These are phyloP conservation scores for Aplodontia rufa DNA, from an alignment of 2,113 vertebrate genomes.

Conservation along the genomic window DNA sequence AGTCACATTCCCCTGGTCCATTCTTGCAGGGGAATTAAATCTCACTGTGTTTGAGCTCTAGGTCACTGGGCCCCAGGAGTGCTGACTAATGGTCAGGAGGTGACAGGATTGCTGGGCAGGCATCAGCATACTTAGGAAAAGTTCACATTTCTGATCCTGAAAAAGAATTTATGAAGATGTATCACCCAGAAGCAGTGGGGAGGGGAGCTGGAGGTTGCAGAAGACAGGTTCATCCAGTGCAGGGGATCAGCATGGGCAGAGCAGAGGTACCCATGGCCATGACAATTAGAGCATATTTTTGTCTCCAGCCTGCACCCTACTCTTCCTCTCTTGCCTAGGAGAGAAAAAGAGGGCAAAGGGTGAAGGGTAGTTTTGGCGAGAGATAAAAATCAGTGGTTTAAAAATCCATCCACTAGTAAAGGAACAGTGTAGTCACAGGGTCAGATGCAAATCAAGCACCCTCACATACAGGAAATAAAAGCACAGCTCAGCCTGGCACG, in stretches of 20 bases:
- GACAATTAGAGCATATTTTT: background rate
- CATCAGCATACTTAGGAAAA: background rate
- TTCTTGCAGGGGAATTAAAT: background rate
- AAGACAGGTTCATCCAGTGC: background rate
- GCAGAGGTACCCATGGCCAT: background rate
- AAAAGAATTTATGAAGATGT: background rate
- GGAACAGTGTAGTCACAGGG: background rate
- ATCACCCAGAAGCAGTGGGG: background rate
- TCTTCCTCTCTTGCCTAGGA: background rate
- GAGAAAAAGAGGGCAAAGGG: background rate
- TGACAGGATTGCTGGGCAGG: background rate
- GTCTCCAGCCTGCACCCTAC: background rate
- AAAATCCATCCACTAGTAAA: background rate
- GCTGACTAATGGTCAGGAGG: constrained; percentile 32
- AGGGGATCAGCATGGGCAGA: no score
- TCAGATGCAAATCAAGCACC: background rate
- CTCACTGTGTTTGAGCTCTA: background rate
- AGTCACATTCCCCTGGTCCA: background rate
- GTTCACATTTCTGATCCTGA: constrained; percentile 1
- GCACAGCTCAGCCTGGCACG: background rate
- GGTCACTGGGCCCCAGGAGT: background rate
- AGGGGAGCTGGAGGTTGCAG: background rate
- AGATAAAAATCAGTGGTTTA: background rate
- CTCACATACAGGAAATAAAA: no score
- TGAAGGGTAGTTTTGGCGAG: no score